Evolutionary conservation across 2,113 vertebrate genomes (phyloP).

Genomic region (Zosterops lateralis): DNA sequence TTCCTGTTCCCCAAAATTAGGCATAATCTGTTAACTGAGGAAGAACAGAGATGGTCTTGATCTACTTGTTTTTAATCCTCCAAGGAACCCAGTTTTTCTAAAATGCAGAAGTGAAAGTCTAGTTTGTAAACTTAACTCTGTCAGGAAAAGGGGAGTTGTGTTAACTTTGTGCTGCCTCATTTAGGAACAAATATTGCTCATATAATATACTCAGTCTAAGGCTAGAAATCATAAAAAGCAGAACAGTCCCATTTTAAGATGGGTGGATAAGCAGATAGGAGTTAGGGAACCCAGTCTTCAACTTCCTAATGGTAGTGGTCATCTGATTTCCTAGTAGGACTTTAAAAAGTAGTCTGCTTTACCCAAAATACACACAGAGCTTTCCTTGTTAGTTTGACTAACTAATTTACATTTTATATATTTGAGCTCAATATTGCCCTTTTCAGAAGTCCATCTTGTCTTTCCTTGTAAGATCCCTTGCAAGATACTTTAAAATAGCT

Average conservation of each 20-base stretch:
- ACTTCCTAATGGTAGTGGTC: no score
- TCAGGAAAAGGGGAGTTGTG: neutral
- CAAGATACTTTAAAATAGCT: neutral
- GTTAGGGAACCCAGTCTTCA: neutral
- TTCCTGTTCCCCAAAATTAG: neutral
- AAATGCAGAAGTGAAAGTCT: neutral
- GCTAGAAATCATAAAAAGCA: neutral
- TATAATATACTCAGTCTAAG: neutral
- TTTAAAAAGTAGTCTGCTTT: neutral
- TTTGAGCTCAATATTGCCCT: neutral
- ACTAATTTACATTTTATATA: neutral
- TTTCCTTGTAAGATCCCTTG: neutral
- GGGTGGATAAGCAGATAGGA: neutral
- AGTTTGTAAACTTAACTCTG: neutral
- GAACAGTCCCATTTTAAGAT: neutral
- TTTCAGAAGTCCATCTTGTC: neutral
- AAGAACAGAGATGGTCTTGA: neutral
- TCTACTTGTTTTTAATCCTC: neutral
- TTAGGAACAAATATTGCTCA: neutral
- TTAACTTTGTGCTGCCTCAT: rapidly evolving
- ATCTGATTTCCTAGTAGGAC: neutral
- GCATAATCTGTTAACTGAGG: neutral
- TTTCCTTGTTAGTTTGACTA: neutral
- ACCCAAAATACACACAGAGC: neutral
- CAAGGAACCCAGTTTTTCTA: neutral